A percentile compares a stretch with the other conserved stretches of the same genome.
These are phyloP conservation scores for Temnopleurus reevesii DNA, from an alignment of 53 echinoderm and acorn worm genomes.

Conservation along the genomic window DNA sequence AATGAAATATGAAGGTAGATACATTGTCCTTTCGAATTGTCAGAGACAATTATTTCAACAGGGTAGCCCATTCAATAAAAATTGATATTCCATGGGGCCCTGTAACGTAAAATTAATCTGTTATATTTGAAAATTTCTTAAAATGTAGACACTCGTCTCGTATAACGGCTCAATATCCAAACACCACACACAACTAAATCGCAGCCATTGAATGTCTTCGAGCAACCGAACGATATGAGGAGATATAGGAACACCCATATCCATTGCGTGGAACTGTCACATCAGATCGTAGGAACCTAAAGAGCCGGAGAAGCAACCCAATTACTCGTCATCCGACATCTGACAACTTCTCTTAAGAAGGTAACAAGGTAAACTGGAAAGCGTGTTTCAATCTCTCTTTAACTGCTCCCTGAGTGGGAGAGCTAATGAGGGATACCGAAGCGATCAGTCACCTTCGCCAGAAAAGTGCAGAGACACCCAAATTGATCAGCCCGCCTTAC, in stretches of 20 bases:
- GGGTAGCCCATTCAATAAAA: too few relatives aligned
- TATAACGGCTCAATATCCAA: too few relatives aligned
- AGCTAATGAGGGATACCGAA: neutral
- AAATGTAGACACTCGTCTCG: too few relatives aligned
- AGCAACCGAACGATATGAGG: too few relatives aligned
- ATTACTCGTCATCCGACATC: conserved; percentile 36
- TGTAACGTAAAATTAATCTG: too few relatives aligned
- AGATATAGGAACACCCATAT: neutral
- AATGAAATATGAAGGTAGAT: too few relatives aligned
- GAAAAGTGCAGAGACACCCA: conserved; percentile 39
- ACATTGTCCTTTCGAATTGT: too few relatives aligned
- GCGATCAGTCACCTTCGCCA: conserved; percentile 27
- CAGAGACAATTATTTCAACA: too few relatives aligned
- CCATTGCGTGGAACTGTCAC: conserved; percentile 43
- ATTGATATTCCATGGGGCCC: too few relatives aligned
- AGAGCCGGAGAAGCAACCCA: conserved; percentile 9
- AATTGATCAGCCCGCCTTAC: neutral
- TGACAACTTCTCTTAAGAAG: conserved; percentile 43
- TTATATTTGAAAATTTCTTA: too few relatives aligned
- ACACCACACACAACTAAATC: too few relatives aligned
- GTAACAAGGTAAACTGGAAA: conserved; percentile 33
- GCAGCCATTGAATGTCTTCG: too few relatives aligned
- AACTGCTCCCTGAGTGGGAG: conserved; percentile 27
- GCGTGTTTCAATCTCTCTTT: conserved; percentile 12
- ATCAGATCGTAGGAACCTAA: conserved; percentile 2